A percentile compares a stretch with the other conserved stretches of the same genome.
Conservation (phyloP, 2,113 vertebrate genomes). For the Malurus melanocephalus region DNA sequence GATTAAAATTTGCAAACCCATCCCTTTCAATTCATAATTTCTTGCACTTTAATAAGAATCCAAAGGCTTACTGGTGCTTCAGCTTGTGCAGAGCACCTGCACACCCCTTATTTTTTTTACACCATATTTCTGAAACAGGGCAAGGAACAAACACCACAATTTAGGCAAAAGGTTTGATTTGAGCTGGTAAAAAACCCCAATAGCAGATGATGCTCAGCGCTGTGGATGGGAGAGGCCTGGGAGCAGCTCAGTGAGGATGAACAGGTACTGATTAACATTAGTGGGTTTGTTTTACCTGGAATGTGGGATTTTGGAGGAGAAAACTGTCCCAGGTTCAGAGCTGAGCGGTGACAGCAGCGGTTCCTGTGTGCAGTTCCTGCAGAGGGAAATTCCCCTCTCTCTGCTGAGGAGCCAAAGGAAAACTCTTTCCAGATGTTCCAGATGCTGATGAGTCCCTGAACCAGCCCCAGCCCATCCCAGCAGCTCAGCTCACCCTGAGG, state of each 20-base stretch:
- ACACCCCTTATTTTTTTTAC: no score
- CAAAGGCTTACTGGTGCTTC: not conserved
- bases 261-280: not conserved
- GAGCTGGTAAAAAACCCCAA: not conserved
- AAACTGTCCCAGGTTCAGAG: no score
- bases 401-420: not conserved
- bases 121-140: rapidly evolving
- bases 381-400: not conserved
- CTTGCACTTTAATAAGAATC: not conserved
- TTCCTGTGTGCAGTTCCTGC: no score
- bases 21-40: not conserved
- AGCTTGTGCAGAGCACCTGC: not conserved
- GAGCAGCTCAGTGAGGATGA: not conserved
- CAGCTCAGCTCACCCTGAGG: not conserved
- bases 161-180: not conserved
- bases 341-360: no score
- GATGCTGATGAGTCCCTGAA: not conserved
- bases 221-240: not conserved
- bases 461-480: not conserved
- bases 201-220: not conserved
- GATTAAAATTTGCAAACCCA: not conserved
- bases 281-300: no score
- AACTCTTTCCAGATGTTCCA: not conserved
- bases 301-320: no score
- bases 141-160: rapidly evolving